Base-by-base conservation (phyloP, 2,113 vertebrate species). In the Zosterops japonicus region DNA sequence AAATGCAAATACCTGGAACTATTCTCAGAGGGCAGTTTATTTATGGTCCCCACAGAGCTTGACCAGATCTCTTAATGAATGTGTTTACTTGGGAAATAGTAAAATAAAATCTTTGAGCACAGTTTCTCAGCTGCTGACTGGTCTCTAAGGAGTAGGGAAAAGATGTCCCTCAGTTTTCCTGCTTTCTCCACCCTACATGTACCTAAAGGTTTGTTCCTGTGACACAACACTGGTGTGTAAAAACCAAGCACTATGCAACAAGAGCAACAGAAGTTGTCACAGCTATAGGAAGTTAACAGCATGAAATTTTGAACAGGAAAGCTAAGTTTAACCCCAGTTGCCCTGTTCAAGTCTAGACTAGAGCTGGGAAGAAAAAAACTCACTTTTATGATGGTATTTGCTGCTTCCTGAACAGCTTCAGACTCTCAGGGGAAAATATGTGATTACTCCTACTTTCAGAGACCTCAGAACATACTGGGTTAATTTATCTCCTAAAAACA, bases 201-300 rank as follows among this genome's bases (percentile, higher is more conserved):
- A 53, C 22, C 9, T n/a, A 41, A 57, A 72, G 24, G 20, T 83
- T 92, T 79, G 27, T 14, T 85, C 75, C 61, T 49, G 36, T 36
- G 77, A 68, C 56, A 93, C n/a, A 75, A 10, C 27, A 44, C 29
- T 0, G 0, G 31, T 23, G 11, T 56, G 61, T 49, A 47, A 44
- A 94, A 94, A 57, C 31, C 25, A 78, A 83, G 78, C 60, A 67
- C 33, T 19, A 33, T 60, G 27, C 60, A 74, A 87, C 29, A 64
- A 78, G 35, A 92, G 52, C 86, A 92, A 42, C 15, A 69, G 35
- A 78, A 87, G 28, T 60, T 5, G 0, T 82, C 49, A 72, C 29
- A 94, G 53, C 87, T 69, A 29, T 14, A 24, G 65, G 77, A 92
- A 84, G 36, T 36, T 59, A 87, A 57, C 44, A 96, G 87, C 81